Percentiles rank a stretch among this genome's conserved stretches.
Evolutionary conservation across 2,888 invertebrate species (phyloP).

Genomic region (Petrophora chlorosata): DNA sequence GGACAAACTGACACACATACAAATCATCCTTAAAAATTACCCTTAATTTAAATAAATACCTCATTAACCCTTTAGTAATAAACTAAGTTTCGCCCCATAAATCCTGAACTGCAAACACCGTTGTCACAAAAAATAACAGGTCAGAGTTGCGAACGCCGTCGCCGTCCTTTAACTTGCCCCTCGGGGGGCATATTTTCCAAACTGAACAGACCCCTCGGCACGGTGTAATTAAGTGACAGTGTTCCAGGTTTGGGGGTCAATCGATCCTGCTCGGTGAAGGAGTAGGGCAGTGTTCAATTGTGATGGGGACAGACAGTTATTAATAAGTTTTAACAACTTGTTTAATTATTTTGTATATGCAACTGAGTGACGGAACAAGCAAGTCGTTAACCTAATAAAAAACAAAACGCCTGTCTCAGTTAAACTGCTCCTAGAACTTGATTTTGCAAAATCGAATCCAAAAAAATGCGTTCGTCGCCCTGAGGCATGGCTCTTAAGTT

Average conservation of each 20-base stretch:
- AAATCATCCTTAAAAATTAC: slow-evolving; percentile 13
- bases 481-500: too few relatives aligned
- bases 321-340: too few relatives aligned
- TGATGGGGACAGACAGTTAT: too few relatives aligned
- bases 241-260: background rate
- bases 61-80: slow-evolving; percentile 20
- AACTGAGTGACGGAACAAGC: too few relatives aligned
- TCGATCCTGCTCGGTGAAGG: too few relatives aligned
- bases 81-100: slow-evolving; percentile 18
- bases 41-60: slow-evolving; percentile 21
- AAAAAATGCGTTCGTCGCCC: too few relatives aligned
- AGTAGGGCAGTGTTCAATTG: too few relatives aligned
- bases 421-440: too few relatives aligned
- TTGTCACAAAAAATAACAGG: slow-evolving; percentile 23
- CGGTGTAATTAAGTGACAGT: slow-evolving; percentile 1
- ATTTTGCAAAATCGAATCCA: too few relatives aligned
- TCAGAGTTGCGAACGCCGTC: slow-evolving; percentile 1
- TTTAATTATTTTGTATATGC: too few relatives aligned
- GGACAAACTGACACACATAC: background rate
- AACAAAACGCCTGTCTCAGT: too few relatives aligned
- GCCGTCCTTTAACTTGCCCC: slow-evolving; percentile 11
- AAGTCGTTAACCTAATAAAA: too few relatives aligned
- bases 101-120: slow-evolving; percentile 9
- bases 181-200: slow-evolving; percentile 19
- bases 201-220: slow-evolving; percentile 6